Evolutionary conservation across 23 tunicate genomes (phyloP).

Genomic region (Halocynthia roretzi): DNA sequence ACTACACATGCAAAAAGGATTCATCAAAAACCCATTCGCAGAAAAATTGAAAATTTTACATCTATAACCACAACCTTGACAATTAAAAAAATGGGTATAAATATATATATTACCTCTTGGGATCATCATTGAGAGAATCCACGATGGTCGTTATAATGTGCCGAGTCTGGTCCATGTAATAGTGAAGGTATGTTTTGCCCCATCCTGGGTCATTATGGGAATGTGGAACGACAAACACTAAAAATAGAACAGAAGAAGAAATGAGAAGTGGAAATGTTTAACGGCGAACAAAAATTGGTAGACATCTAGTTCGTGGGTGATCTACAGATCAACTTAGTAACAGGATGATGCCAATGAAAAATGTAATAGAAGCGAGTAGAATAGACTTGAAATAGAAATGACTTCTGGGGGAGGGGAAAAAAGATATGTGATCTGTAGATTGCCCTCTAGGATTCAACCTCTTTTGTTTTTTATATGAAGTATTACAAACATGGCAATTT

Average conservation of each 20-base stretch:
- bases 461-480: no score
- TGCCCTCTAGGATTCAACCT: no score
- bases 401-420: no score
- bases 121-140: conserved; percentile 54
- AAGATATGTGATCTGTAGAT: no score
- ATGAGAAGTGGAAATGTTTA: background rate
- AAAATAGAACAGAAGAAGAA: conserved; percentile 5
- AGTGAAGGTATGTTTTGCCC: conserved; percentile 84
- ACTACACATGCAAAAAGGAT: no score
- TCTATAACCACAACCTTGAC: no score
- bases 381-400: no score
- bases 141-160: conserved; percentile 78
- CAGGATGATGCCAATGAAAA: background rate
- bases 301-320: background rate
- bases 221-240: conserved; percentile 94
- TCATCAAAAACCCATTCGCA: no score
- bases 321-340: background rate
- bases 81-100: no score
- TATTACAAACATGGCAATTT: no score
- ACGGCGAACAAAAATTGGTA: background rate
- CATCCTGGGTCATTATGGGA: conserved; percentile 99
- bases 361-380: no score
- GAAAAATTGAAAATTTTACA: no score
- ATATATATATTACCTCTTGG: conserved; percentile 38
- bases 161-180: conserved; percentile 70